phyloP scores from a whole-genome alignment of 2,888 invertebrate genomes.

The Hydropsyche betteni region DNA sequence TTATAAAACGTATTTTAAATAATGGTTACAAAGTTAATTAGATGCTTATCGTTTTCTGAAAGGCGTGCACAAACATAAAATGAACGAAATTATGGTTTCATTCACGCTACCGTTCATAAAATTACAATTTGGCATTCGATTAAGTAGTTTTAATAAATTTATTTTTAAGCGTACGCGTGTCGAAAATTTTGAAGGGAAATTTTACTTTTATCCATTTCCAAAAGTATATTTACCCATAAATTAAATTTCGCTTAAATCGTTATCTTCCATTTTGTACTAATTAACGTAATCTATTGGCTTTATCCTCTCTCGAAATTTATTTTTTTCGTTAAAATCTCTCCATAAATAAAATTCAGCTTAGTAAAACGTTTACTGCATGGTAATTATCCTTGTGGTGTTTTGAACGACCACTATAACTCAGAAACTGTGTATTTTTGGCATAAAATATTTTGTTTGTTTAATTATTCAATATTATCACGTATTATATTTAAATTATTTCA shows the following conservation, averaged over 20 bases:
- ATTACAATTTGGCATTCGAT: too few species aligned
- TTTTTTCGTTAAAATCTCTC: background rate
- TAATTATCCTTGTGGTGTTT: constrained; percentile 3
- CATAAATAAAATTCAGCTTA: constrained; percentile 17
- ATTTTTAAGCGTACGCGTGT: too few species aligned
- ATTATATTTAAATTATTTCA: too few species aligned
- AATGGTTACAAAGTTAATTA: constrained; percentile 12
- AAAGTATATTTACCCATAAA: too few species aligned
- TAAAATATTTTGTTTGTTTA: too few species aligned
- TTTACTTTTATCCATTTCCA: too few species aligned
- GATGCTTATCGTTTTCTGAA: constrained; percentile 4
- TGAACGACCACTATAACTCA: too few species aligned
- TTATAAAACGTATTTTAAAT: background rate
- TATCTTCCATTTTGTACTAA: constrained; percentile 3
- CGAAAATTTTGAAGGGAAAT: too few species aligned
- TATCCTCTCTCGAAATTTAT: background rate
- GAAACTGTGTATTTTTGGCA: too few species aligned
- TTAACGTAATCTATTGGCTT: constrained; percentile 6
- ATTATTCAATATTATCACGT: too few species aligned
- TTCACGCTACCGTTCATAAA: background rate
- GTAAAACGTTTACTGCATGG: background rate
- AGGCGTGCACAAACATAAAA: too few species aligned
- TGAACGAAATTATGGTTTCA: constrained; percentile 12
- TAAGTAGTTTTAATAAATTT: too few species aligned
- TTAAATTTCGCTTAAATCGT: background rate